Evolutionary conservation across 2,888 invertebrate genomes (phyloP).

Genomic region (Nephrotoma flavescens): DNA sequence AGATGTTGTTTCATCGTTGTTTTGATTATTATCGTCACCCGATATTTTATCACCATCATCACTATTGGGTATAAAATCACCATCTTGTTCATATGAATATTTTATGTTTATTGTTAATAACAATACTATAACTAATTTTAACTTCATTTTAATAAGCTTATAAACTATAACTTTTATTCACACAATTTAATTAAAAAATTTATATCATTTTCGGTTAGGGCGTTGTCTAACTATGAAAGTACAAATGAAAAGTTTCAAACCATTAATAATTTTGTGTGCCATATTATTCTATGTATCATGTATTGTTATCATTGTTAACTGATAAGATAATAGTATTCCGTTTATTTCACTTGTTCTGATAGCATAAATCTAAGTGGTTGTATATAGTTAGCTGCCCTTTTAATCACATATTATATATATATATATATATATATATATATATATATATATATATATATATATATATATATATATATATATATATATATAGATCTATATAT

Average conservation of each 20-base stretch:
- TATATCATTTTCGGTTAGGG: background rate
- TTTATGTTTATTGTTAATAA: background rate
- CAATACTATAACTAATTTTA: background rate
- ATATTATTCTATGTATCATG: background rate
- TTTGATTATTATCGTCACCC: background rate
- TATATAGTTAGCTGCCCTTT: too few species aligned
- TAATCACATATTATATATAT: too few species aligned
- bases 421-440: too few species aligned
- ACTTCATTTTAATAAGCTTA: background rate
- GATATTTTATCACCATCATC: background rate
- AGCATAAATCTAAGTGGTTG: background rate
- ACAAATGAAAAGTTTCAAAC: background rate
- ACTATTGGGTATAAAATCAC: background rate
- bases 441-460: too few species aligned
- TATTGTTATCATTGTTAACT: background rate
- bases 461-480: too few species aligned
- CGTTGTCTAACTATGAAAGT: background rate
- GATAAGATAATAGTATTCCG: background rate
- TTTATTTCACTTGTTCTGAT: background rate
- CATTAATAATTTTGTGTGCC: background rate
- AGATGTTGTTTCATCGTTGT: background rate
- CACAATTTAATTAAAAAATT: background rate
- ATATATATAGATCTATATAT: too few species aligned
- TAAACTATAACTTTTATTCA: background rate
- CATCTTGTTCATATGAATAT: background rate